Conservation (phyloP, 2,797 vertebrate species). For the Hypotaenidia okinawae region DNA sequence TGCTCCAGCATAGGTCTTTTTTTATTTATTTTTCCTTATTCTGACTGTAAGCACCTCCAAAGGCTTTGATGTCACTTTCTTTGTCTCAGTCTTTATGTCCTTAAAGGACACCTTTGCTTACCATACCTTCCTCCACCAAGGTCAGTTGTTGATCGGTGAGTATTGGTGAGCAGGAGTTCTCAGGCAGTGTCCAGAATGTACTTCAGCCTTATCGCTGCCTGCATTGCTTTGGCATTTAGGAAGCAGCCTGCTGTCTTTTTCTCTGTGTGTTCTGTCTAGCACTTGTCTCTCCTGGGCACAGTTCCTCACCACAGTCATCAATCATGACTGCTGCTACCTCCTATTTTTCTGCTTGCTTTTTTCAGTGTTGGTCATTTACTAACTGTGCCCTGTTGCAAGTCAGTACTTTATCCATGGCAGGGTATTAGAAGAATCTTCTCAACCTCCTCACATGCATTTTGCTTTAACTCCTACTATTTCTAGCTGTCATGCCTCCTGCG, state of each 20-base stretch:
- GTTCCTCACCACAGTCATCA: neutral
- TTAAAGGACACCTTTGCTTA: neutral
- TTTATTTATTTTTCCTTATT: neutral
- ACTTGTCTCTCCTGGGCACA: neutral
- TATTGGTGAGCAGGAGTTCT: neutral
- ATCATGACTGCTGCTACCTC: neutral
- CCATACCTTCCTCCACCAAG: neutral
- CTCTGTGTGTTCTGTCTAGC: neutral
- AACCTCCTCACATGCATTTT: neutral
- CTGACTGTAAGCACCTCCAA: neutral
- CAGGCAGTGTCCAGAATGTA: neutral
- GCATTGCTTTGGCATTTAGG: neutral
- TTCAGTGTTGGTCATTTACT: neutral
- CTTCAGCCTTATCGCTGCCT: neutral
- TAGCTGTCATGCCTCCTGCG: neutral
- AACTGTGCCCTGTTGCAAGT: neutral
- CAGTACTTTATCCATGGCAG: slow-evolving; percentile 1
- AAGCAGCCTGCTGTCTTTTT: neutral
- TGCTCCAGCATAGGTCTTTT: neutral
- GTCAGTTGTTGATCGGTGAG: neutral
- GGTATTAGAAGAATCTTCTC: neutral
- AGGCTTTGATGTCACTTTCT: neutral
- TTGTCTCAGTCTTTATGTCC: neutral
- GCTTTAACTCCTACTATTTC: neutral
- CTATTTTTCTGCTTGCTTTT: neutral